Conservation (phyloP, 2,888 invertebrate species). For the Epistrophe eligans region DNA sequence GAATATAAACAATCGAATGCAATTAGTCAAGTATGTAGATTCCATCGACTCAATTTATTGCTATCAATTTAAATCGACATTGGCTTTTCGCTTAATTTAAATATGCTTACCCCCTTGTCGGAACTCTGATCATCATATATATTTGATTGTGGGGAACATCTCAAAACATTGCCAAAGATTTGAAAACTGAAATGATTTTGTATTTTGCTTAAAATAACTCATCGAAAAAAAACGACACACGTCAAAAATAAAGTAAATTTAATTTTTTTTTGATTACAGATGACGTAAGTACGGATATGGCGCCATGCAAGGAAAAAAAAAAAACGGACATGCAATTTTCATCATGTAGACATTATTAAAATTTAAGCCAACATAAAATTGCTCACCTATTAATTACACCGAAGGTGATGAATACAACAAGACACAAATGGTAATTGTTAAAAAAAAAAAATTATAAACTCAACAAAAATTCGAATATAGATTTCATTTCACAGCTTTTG, state of each 20-base stretch:
- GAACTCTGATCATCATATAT: not conserved
- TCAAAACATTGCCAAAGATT: conserved; percentile 48
- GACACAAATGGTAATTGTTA: conserved; percentile 46
- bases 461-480: not conserved
- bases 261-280: conserved; percentile 32
- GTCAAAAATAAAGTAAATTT: conserved; percentile 22
- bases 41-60: conserved; percentile 35
- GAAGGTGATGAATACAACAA: conserved; percentile 16
- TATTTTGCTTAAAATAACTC: conserved; percentile 49
- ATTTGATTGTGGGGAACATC: conserved; percentile 10
- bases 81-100: not conserved
- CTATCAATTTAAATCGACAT: conserved; percentile 22
- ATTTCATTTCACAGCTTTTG: conserved; percentile 46
- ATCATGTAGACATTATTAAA: conserved; percentile 38
- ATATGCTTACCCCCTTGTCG: not conserved
- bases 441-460: not conserved
- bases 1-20: conserved; percentile 45
- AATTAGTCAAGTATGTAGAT: conserved; percentile 70
- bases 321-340: conserved; percentile 41
- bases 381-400: not conserved
- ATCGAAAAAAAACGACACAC: conserved; percentile 16
- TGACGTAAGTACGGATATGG: conserved; percentile 69
- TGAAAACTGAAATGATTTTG: conserved; percentile 42
- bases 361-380: not conserved
- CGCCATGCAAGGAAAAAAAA: conserved; percentile 56